Base-by-base conservation (phyloP, 1,140 invertebrate genomes). In the Caerostris extrusa region DNA sequence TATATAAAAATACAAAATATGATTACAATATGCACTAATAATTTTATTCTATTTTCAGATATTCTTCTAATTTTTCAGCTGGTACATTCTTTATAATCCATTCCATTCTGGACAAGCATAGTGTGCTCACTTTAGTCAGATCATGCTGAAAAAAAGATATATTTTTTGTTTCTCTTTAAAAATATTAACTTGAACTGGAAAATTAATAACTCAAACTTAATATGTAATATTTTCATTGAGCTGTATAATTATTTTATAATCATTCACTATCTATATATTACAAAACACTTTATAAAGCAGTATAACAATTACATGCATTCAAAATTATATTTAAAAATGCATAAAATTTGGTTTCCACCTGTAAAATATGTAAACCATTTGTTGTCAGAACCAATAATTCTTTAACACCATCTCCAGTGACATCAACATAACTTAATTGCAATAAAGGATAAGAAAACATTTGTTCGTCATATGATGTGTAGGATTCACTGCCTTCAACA, bases 381-480 rank as follows among this genome's bases (percentile, higher is more conserved):
- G 97, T 96, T 3, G 97, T 97, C 34, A 97, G 96, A n/a, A 97
- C 97, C 93, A 97, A 96, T 60, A 98, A 95, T 95, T 98, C 97
- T 95, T 97, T 97, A 67, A 97, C 96, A 69, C 97, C 97, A 96
- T 98, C 97, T 14, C 97, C 97, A 69, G 97, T 97, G n/a, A 98
- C 96, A 95, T 98, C 97, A 77, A 97, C 95, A 95, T 97, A 97
- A 94, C 96, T 96, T 55, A 98, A 96, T 0, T 96, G 96, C 95
- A 97, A 96, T 61, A 98, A 96, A 12, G 97, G 97, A 92, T 97
- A 96, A 55, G 97, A 96, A 94, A 97, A 97, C 19, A 67, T 69
- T 69, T 82, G 90, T 89, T 95, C 69, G 64, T 94, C 12, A 89
- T 87, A 17, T 95, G 92, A 86, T 95, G 89, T 57, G 87, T 94